These are phyloP conservation scores for Melieria picta DNA, from an alignment of 2,888 invertebrate species.

Conservation along the genomic window DNA sequence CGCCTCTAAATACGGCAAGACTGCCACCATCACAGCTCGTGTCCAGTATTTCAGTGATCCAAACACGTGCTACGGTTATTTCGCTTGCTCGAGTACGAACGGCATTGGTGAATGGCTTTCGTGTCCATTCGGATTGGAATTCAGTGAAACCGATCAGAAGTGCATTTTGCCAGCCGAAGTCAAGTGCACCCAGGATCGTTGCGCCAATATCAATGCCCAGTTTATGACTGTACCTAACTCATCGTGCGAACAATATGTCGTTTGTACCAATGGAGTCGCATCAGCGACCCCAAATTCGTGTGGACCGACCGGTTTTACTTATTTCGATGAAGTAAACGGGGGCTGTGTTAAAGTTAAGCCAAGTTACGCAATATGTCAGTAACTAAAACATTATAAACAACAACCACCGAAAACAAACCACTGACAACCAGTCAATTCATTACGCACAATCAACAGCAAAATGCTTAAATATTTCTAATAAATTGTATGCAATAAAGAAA, in stretches of 20 bases:
- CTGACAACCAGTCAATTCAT: neutral
- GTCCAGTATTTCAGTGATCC: slow-evolving; percentile 37
- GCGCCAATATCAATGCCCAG: slow-evolving; percentile 47
- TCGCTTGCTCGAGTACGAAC: slow-evolving; percentile 16
- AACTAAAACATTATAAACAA: neutral
- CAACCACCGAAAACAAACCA: neutral
- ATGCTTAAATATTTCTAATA: neutral
- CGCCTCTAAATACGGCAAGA: too few species aligned
- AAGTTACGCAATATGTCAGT: neutral
- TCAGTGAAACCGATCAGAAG: rapidly evolving
- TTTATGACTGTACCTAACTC: slow-evolving; percentile 41
- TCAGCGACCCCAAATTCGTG: neutral
- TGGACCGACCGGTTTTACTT: slow-evolving; percentile 27
- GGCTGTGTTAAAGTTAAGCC: slow-evolving; percentile 36
- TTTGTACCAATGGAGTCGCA: slow-evolving; percentile 39
- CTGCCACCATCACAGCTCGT: too few species aligned
- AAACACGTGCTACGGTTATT: slow-evolving; percentile 53
- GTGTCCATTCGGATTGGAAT: slow-evolving; percentile 49
- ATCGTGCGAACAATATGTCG: slow-evolving; percentile 40
- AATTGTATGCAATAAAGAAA: neutral
- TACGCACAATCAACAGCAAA: neutral
- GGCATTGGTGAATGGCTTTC: slow-evolving; percentile 42
- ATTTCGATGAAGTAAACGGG: slow-evolving; percentile 45
- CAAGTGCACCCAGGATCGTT: slow-evolving; percentile 49
- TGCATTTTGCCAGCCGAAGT: slow-evolving; percentile 49